A percentile compares a stretch with the other conserved stretches of the same genome.
phyloP scores from a whole-genome alignment of 2,113 vertebrate genomes.

The Saimiri boliviensis region DNA sequence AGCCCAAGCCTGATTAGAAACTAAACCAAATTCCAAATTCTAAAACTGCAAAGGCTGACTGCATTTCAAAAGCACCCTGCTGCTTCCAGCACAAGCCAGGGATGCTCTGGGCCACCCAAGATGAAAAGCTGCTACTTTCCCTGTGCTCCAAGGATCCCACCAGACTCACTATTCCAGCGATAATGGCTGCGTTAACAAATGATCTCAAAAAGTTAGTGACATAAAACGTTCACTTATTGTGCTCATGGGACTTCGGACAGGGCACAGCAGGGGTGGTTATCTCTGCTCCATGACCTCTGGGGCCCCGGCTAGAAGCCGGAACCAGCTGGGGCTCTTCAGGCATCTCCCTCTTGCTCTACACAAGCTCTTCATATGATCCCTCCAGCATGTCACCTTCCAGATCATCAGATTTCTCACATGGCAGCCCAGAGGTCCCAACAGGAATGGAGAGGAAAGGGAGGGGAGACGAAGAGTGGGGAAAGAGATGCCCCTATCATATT shows the following conservation, averaged over 20 bases:
- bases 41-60: slow-evolving; percentile 27
- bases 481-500: not conserved
- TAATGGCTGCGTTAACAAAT: not conserved
- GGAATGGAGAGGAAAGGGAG: not conserved
- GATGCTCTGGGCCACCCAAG: not conserved
- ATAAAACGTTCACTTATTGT: not conserved
- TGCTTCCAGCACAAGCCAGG: not conserved
- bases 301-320: not conserved
- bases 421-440: not conserved
- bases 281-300: not conserved
- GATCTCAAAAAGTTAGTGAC: not conserved
- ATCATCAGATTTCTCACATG: not conserved
- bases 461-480: not conserved
- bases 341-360: not conserved
- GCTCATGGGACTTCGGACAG: not conserved
- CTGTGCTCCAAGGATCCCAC: not conserved
- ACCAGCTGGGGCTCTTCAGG: not conserved
- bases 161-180: not conserved
- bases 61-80: not conserved
- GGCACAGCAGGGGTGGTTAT: not conserved
- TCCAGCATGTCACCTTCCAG: not conserved
- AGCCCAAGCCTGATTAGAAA: slow-evolving; percentile 28
- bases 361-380: not conserved
- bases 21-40: slow-evolving; percentile 43
- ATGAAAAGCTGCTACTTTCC: not conserved